Conservation (phyloP, 2,888 invertebrate genomes). For the Tuberolachnus salignus region DNA sequence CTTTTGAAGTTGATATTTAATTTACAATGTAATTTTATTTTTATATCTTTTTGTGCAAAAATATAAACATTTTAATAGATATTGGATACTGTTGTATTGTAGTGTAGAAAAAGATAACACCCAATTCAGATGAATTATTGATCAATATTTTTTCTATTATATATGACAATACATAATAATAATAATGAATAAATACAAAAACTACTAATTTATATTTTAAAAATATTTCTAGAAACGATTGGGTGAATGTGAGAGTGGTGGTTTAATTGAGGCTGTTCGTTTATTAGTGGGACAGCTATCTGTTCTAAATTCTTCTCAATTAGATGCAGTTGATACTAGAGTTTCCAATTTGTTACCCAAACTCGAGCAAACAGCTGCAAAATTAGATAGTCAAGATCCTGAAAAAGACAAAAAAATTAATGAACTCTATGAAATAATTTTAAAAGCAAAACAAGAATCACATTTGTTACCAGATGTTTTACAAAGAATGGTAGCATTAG, state of each 20-base stretch:
- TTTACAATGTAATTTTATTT: too few relatives aligned
- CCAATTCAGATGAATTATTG: too few relatives aligned
- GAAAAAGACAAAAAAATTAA: slow-evolving; percentile 74
- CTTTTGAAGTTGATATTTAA: too few relatives aligned
- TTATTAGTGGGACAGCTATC: slow-evolving; percentile 72
- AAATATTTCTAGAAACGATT: slow-evolving; percentile 40
- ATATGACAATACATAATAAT: too few relatives aligned
- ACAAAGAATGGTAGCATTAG: slow-evolving; percentile 84
- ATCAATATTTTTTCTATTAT: too few relatives aligned
- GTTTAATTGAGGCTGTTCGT: slow-evolving; percentile 47
- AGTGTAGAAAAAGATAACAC: too few relatives aligned
- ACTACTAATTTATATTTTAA: too few relatives aligned
- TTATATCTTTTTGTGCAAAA: too few relatives aligned
- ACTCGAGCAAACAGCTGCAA: slow-evolving; percentile 73
- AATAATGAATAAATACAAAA: too few relatives aligned
- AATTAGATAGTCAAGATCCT: slow-evolving; percentile 67
- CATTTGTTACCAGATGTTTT: slow-evolving; percentile 80
- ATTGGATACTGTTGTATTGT: too few relatives aligned
- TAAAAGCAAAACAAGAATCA: slow-evolving; percentile 81
- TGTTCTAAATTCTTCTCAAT: slow-evolving; percentile 78
- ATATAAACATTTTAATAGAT: too few relatives aligned
- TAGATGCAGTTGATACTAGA: slow-evolving; percentile 84
- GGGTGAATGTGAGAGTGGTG: slow-evolving; percentile 38
- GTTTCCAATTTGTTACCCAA: slow-evolving; percentile 76
- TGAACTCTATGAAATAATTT: slow-evolving; percentile 85